These are phyloP conservation scores for Trimorus sp. DNA, from an alignment of 2,888 invertebrate species.

Conservation along the genomic window DNA sequence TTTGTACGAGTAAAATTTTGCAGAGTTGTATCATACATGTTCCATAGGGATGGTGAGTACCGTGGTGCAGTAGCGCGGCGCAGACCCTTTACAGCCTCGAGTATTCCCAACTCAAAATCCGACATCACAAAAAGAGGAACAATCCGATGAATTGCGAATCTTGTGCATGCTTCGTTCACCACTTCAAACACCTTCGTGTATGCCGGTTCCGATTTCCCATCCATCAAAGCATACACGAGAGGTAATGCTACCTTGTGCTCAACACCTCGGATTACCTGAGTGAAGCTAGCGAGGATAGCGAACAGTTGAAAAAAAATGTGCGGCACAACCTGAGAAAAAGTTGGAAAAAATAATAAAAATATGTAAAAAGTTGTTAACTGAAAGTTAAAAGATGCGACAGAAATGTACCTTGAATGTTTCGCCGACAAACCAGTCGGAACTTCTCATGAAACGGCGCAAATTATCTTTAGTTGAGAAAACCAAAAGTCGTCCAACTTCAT, in stretches of 20 bases:
- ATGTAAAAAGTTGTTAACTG: too few relatives aligned
- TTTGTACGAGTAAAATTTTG: not conserved
- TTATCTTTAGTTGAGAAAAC: slow-evolving; percentile 14
- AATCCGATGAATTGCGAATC: not conserved
- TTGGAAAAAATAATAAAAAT: too few relatives aligned
- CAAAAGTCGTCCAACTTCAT: slow-evolving; percentile 14
- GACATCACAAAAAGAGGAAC: not conserved
- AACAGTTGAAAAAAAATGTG: slow-evolving; percentile 16
- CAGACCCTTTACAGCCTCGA: not conserved
- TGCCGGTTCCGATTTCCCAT: too few relatives aligned
- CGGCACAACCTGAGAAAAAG: slow-evolving; percentile 11
- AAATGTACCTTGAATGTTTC: too few relatives aligned
- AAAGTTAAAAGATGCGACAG: too few relatives aligned
- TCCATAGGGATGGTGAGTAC: too few relatives aligned
- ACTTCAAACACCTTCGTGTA: slow-evolving; percentile 5
- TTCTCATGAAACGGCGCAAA: not conserved
- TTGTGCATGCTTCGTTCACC: not conserved
- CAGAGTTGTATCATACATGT: not conserved
- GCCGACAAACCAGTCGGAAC: too few relatives aligned
- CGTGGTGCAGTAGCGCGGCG: too few relatives aligned
- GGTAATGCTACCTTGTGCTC: slow-evolving; percentile 12
- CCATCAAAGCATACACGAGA: not conserved
- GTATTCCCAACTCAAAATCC: not conserved
- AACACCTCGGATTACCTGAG: not conserved
- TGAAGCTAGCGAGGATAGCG: slow-evolving; percentile 1